Percentiles rank a stretch among this genome's conserved stretches.
Conservation (phyloP, 2,797 vertebrate genomes). For the Sebastes glaucus region DNA sequence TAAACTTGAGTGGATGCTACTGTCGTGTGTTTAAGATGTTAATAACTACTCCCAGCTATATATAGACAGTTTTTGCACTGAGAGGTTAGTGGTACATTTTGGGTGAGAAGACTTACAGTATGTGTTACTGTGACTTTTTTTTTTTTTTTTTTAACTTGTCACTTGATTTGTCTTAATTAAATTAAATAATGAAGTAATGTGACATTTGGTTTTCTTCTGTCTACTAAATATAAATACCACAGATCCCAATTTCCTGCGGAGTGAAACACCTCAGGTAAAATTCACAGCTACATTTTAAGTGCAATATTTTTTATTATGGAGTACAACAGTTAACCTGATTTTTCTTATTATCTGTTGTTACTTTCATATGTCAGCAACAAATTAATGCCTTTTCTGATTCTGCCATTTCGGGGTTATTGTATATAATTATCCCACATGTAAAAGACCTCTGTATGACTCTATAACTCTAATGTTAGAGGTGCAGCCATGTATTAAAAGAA, state of each 20-base stretch:
- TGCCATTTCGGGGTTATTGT: neutral
- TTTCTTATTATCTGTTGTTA: neutral
- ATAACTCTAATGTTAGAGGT: neutral
- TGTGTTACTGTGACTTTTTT: neutral
- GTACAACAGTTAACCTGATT: neutral
- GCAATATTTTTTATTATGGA: neutral
- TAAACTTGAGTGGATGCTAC: neutral
- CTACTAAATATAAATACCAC: constrained; percentile 13
- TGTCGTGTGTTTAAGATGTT: neutral
- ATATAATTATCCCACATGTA: neutral
- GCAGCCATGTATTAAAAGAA: neutral
- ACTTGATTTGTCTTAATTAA: neutral
- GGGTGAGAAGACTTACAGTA: neutral
- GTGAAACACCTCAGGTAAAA: constrained; percentile 49
- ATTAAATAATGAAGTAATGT: neutral
- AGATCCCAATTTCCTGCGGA: constrained; percentile 12
- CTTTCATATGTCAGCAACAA: neutral
- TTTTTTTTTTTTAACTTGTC: neutral
- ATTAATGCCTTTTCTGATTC: neutral
- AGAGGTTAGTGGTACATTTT: neutral
- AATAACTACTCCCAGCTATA: neutral
- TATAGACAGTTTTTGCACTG: neutral
- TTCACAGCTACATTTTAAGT: neutral
- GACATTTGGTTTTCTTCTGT: constrained; percentile 12
- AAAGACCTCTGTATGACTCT: neutral